These are phyloP conservation scores for Auanema sp. DNA, from an alignment of 2,888 invertebrate genomes.

Conservation along the genomic window DNA sequence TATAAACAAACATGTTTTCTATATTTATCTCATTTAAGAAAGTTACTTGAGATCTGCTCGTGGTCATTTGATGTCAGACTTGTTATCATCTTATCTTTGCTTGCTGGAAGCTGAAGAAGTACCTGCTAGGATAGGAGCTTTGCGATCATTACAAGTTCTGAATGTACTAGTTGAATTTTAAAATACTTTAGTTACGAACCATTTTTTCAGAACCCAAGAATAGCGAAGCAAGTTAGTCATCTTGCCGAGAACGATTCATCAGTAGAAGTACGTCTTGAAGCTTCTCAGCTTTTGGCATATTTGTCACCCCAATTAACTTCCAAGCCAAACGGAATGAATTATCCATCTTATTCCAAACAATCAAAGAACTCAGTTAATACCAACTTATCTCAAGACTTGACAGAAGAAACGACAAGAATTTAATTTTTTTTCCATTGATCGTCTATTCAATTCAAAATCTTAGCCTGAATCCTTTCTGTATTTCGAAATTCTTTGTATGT, in stretches of 20 bases:
- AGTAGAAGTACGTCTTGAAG: constrained; percentile 21
- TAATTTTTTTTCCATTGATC: no score
- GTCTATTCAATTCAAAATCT: no score
- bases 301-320: no score
- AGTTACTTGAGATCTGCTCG: constrained; percentile 46
- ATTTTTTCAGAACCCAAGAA: constrained; percentile 27
- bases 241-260: constrained; percentile 28
- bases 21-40: constrained; percentile 35
- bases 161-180: constrained; percentile 18
- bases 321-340: no score
- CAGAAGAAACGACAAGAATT: no score
- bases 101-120: constrained; percentile 53
- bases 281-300: constrained; percentile 5
- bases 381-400: no score
- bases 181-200: background rate
- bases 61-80: constrained; percentile 49
- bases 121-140: constrained; percentile 51
- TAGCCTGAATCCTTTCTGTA: no score
- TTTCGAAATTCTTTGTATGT: no score
- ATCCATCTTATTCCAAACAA: no score
- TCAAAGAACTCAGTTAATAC: no score
- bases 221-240: constrained; percentile 27
- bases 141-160: constrained; percentile 54
- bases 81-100: constrained; percentile 55
- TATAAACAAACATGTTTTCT: background rate